Evolutionary conservation across 2,113 vertebrate genomes (phyloP).

Genomic region (Tautogolabrus adspersus): DNA sequence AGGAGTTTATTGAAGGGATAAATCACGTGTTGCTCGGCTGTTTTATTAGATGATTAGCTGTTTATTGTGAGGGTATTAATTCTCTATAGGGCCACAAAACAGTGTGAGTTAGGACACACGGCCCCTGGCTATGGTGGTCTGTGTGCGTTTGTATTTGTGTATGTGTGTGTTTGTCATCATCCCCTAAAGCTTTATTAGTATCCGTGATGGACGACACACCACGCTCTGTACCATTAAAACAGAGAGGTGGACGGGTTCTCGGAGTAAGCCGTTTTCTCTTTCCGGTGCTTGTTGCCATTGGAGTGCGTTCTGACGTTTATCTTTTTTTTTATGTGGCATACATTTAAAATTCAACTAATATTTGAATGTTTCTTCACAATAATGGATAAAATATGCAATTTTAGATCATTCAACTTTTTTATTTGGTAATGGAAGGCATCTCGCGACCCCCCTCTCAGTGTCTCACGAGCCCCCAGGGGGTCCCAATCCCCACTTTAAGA

Average conservation of each 20-base stretch:
- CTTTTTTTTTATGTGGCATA: background rate
- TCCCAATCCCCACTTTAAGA: too few relatives aligned
- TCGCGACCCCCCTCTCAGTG: too few relatives aligned
- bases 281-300: background rate
- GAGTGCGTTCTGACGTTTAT: background rate
- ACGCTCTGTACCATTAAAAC: conserved; percentile 7
- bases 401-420: too few relatives aligned
- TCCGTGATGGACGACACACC: conserved; percentile 25
- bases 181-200: conserved; percentile 15
- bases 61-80: conserved; percentile 61
- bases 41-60: conserved; percentile 66
- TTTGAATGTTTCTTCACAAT: too few relatives aligned
- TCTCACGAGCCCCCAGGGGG: too few relatives aligned
- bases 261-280: background rate
- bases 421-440: too few relatives aligned
- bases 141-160: background rate
- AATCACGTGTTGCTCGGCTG: conserved; percentile 46
- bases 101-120: conserved; percentile 23
- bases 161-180: conserved; percentile 13
- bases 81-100: conserved; percentile 50
- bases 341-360: too few relatives aligned
- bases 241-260: background rate
- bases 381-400: too few relatives aligned
- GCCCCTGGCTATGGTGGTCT: conserved; percentile 2
- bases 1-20: conserved; percentile 61